A percentile compares a stretch with the other conserved stretches of the same genome.
These are phyloP conservation scores for Heliconius ethilla DNA, from an alignment of 2,888 invertebrate genomes.

Conservation along the genomic window DNA sequence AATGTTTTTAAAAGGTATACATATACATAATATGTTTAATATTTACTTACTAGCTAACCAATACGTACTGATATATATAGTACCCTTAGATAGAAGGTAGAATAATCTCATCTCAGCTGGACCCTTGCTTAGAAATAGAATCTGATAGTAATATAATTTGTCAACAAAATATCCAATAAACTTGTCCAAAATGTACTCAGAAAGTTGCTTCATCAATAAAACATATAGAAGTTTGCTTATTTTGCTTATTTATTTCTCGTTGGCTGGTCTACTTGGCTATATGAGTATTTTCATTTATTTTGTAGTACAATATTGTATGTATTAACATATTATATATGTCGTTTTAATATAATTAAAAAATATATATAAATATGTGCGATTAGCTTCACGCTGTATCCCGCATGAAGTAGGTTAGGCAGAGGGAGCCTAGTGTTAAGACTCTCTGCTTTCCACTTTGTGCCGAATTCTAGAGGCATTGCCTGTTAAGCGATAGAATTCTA, in stretches of 20 bases:
- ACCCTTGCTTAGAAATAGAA: constrained; percentile 1
- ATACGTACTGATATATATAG: neutral
- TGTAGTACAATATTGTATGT: neutral
- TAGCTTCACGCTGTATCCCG: too few species aligned
- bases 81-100: neutral
- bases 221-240: neutral
- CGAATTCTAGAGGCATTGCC: neutral
- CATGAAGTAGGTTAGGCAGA: too few species aligned
- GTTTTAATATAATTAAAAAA: neutral
- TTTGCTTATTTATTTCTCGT: neutral
- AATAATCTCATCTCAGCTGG: neutral
- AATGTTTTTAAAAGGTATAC: too few species aligned
- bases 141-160: constrained; percentile 18
- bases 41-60: too few species aligned
- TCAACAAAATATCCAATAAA: constrained; percentile 16
- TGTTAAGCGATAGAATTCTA: neutral
- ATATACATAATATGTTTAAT: too few species aligned
- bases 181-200: neutral
- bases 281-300: neutral
- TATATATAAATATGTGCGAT: neutral
- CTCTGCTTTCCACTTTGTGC: neutral
- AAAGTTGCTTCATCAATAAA: constrained; percentile 9
- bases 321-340: too few species aligned
- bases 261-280: neutral
- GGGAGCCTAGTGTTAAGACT: too few species aligned